phyloP scores from a whole-genome alignment of 2,888 invertebrate genomes.

The Ophion obscuratus region DNA sequence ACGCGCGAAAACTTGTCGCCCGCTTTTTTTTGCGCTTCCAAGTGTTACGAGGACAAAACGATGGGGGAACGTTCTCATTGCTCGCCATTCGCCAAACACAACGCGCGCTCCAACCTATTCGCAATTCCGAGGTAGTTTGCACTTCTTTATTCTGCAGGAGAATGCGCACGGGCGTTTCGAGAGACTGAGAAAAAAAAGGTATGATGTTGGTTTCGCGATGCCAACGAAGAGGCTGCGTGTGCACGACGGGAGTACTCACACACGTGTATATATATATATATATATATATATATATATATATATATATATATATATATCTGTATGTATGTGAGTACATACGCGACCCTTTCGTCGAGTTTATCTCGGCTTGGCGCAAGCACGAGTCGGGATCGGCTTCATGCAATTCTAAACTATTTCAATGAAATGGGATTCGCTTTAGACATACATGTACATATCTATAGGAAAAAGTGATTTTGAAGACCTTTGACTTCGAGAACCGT shows the following conservation, averaged over 20 bases:
- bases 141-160: conserved; percentile 41
- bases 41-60: conserved; percentile 3
- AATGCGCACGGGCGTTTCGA: conserved; percentile 18
- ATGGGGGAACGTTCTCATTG: conserved; percentile 9
- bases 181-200: conserved; percentile 30
- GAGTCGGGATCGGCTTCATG: conserved; percentile 72
- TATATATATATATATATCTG: conserved; percentile 17
- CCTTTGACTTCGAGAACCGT: background rate
- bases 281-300: background rate
- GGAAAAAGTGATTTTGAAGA: background rate
- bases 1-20: background rate
- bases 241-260: background rate
- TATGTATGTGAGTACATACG: background rate
- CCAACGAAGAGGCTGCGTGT: conserved; percentile 27
- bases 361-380: conserved; percentile 60
- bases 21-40: background rate
- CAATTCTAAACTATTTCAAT: conserved; percentile 82
- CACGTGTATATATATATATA: conserved; percentile 24
- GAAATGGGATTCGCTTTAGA: conserved; percentile 77
- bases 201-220: conserved; percentile 50
- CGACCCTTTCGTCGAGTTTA: conserved; percentile 32
- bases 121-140: conserved; percentile 37
- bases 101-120: conserved; percentile 11
- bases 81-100: conserved; percentile 26
- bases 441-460: conserved; percentile 7